Evolutionary conservation across 2,113 vertebrate species (phyloP), one percentile per base, ranked within the genome.

Genomic region (Osmerus mordax): DNA sequence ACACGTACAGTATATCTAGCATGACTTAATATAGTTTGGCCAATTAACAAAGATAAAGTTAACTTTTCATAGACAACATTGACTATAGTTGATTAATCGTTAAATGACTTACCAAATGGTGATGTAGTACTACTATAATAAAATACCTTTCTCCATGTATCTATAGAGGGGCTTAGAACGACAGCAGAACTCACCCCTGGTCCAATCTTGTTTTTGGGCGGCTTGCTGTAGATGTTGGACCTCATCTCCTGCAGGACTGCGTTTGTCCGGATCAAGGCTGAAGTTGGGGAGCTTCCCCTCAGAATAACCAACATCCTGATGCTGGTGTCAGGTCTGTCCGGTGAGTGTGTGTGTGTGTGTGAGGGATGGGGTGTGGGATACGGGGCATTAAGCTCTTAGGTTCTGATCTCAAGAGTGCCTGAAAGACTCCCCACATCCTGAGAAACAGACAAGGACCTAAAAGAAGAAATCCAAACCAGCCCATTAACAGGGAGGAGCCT

Each of bases 171-270:
- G 41, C 41, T 47, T 47, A 12, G 41, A 47, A 47, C 9, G 41
- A 63, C 52, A 47, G 23, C 23, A 51, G 32, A 19, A 86, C 87
- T 90, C 67, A 90, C 89, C 76, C 66, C 80, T 0, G 87, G 78
- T 81, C 89, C 83, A 6, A 90, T 88, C 73, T 72, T 81, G 77
- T 81, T 73, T 64, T 74, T 87, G 54, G 89, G 80, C 9, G 89
- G 87, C 68, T 88, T 89, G 72, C 84, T 86, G 75, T 88, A 85
- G 72, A 90, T 87, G n/a, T 3, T 74, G 69, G 78, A 70, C 65
- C 74, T 84, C 3, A 59, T 76, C 4, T 76, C 72, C 55, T 69
- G 79, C 62, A 81, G 41, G 51, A 86, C 3, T 18, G 16, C 8
- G 28, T 65, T 71, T 28, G 77, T 54, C 72, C 59, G 54, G 70